Base-by-base conservation (phyloP, 53 echinoderm and acorn worm species). In the Mesocentrotus franciscanus region DNA sequence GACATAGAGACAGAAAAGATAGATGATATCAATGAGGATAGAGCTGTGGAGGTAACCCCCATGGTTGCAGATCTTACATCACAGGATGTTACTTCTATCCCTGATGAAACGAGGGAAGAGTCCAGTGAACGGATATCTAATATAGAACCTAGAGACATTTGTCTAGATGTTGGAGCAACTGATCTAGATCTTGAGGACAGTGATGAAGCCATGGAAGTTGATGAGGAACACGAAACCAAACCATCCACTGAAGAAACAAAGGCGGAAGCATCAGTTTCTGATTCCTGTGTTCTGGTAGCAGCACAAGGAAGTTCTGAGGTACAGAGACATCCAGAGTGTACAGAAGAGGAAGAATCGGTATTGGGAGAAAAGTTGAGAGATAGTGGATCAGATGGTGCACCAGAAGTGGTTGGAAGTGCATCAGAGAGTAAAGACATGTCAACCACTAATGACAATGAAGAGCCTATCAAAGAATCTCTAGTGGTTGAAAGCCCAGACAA, bases 201-300 rank as follows among this genome's bases (percentile, higher is more conserved):
- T 58, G 85, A 85, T 55, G 85, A 85, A 22, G 85, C 56, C 9
- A 85, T 56, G 85, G 87, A 87, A 57, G 18, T 87, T 55, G 87
- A 87, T 87, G 87, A 11, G n/a, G 56, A 59, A 87, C n/a, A n/a
- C 13, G 20, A 58, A 57, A 56, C 58, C 56, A 26, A 58, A 87
- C 4, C 18, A 18, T 81, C 22, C 3, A 81, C 26, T 87, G 58
- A 87, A 87, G 87, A 87, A 87, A 6, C 87, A 87, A 58, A 27
- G 20, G 81, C 9, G 16, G 58, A 87, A 87, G 56, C 56, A 39
- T 9, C 29, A 4, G n/a, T n/a, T 59, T 87, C 87, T 57, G 87
- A 87, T 87, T 57, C 87, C 27, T 4, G 27, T 87, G 57, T 12
- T 58, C 10, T n/a, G 15, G n/a, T 57, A 58, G n/a, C 34, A 57